Evolutionary conservation across 53 echinoderm and acorn worm genomes (phyloP).

Genomic region (Mesocentrotus franciscanus): DNA sequence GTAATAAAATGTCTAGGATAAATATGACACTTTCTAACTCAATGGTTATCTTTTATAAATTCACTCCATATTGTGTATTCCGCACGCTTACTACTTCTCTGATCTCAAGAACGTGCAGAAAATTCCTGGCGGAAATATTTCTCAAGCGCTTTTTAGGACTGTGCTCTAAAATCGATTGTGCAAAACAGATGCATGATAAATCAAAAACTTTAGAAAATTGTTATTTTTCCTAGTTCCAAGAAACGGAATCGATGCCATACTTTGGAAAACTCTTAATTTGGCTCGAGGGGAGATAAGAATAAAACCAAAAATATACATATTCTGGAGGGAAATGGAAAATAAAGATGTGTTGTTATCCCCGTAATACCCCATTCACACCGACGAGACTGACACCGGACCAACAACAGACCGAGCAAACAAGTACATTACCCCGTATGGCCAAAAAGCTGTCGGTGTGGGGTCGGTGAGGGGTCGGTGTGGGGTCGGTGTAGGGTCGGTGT

Average conservation of each 20-base stretch:
- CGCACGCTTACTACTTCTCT: neutral
- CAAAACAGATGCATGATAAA: neutral
- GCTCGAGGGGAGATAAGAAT: neutral
- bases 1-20: too few species aligned
- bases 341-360: neutral
- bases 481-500: too few species aligned
- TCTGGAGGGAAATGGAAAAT: neutral
- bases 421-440: too few species aligned
- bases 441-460: too few species aligned
- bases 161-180: neutral
- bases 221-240: neutral
- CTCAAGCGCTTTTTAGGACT: neutral
- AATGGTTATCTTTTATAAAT: neutral
- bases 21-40: too few species aligned
- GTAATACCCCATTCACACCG: too few species aligned
- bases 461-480: too few species aligned
- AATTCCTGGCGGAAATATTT: neutral
- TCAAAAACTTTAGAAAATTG: neutral
- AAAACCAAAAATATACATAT: neutral
- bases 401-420: too few species aligned
- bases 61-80: neutral
- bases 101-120: neutral
- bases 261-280: neutral
- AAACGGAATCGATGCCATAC: neutral
- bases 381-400: too few species aligned